Percentiles rank a stretch among this genome's conserved stretches.
Evolutionary conservation across 2,888 invertebrate genomes (phyloP).

Genomic region (Lithophane socia): DNA sequence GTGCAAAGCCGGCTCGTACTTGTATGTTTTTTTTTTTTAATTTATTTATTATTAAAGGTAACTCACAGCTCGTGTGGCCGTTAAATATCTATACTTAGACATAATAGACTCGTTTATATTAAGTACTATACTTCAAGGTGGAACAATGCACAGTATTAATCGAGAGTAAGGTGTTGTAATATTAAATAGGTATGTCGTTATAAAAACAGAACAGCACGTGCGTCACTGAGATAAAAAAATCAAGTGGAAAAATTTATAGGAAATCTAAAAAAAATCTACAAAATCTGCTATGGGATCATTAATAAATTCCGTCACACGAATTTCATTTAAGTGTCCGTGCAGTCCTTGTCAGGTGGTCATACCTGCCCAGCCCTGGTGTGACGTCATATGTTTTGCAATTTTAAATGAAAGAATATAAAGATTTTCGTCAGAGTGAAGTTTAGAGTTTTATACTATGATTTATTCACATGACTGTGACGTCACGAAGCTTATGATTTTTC

Average conservation of each 20-base stretch:
- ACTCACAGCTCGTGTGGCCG: background rate
- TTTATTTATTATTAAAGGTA: background rate
- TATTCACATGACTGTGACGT: background rate
- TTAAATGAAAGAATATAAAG: background rate
- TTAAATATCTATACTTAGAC: background rate
- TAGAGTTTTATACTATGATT: background rate
- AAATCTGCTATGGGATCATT: background rate
- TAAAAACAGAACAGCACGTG: background rate
- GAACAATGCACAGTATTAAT: conserved; percentile 7
- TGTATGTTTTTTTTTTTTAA: background rate
- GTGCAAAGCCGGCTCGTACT: no score
- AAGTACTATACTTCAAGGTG: background rate
- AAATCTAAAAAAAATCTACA: background rate
- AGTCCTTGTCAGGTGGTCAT: background rate
- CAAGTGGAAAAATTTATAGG: background rate
- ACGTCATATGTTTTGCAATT: background rate
- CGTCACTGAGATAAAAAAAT: background rate
- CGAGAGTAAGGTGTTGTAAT: background rate
- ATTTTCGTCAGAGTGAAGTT: background rate
- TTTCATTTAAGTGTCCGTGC: background rate
- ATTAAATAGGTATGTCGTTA: background rate
- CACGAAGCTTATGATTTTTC: no score
- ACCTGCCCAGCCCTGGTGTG: background rate
- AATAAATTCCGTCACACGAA: no score
- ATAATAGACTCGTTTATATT: background rate